Evolutionary conservation across 1,140 invertebrate species (phyloP).

Genomic region (Lepidostoma basale): DNA sequence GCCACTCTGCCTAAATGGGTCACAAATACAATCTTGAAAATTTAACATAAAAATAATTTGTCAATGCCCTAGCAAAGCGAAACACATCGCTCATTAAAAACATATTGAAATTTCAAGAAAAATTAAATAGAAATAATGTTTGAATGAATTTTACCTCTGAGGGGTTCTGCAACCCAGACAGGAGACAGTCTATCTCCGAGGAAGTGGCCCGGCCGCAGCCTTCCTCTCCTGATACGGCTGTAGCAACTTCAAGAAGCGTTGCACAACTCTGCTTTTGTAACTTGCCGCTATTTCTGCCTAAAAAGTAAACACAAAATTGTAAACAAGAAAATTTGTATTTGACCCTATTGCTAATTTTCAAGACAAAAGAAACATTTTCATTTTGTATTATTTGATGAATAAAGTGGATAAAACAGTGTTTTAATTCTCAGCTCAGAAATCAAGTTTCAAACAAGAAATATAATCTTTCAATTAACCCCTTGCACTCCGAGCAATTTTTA

Average conservation of each 20-base stretch:
- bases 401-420: too few relatives aligned
- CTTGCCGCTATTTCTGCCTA: constrained; percentile 68
- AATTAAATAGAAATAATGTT: neutral
- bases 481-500: too few relatives aligned
- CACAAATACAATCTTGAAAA: neutral
- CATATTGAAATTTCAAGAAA: neutral
- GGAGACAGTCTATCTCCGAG: constrained; percentile 74
- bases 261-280: constrained; percentile 78
- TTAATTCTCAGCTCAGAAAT: too few relatives aligned
- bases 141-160: constrained; percentile 49
- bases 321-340: too few relatives aligned
- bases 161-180: constrained; percentile 77
- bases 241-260: constrained; percentile 78
- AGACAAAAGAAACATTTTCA: too few relatives aligned
- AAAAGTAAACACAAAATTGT: constrained; percentile 25
- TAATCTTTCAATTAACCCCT: too few relatives aligned
- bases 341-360: too few relatives aligned
- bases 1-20: neutral
- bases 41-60: too few relatives aligned
- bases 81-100: too few relatives aligned
- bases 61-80: too few relatives aligned
- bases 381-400: too few relatives aligned
- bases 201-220: constrained; percentile 66
- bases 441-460: too few relatives aligned
- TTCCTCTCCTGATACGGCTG: constrained; percentile 68